Conservation (phyloP, 1,140 invertebrate species). For the Planococcus citri region DNA sequence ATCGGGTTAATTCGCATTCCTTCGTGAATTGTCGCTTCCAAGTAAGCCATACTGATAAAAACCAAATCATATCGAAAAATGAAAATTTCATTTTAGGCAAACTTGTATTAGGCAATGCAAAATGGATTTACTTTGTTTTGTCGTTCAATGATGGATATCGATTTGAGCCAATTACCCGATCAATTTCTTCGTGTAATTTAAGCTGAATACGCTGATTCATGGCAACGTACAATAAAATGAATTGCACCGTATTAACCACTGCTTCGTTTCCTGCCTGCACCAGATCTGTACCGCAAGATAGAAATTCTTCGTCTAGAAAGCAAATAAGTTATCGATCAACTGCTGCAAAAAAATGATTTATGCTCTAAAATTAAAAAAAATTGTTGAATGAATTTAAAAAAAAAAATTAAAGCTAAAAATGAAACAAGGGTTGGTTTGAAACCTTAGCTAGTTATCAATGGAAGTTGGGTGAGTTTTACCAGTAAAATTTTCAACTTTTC, state of each 20-base stretch:
- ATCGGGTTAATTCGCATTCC: constrained; percentile 37
- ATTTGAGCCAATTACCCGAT: constrained; percentile 27
- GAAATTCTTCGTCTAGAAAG: neutral
- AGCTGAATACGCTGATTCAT: constrained; percentile 43
- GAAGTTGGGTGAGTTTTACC: too few species aligned
- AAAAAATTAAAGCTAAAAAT: too few species aligned
- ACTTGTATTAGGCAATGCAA: neutral
- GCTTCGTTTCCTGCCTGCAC: neutral
- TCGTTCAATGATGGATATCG: neutral
- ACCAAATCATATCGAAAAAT: neutral
- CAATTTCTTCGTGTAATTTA: constrained; percentile 46
- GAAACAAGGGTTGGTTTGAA: too few species aligned
- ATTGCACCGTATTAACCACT: constrained; percentile 34
- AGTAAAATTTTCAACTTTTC: neutral
- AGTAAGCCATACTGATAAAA: constrained; percentile 34
- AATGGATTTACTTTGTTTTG: neutral
- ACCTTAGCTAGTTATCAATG: too few species aligned
- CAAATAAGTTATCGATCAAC: too few species aligned
- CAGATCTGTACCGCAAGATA: neutral
- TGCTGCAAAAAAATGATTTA: too few species aligned
- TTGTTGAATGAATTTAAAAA: too few species aligned
- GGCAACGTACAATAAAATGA: constrained; percentile 42
- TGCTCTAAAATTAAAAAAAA: too few species aligned
- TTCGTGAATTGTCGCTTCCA: constrained; percentile 40
- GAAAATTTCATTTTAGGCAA: neutral